Conservation (phyloP, 2,113 vertebrate species). For the Struthio camelus region DNA sequence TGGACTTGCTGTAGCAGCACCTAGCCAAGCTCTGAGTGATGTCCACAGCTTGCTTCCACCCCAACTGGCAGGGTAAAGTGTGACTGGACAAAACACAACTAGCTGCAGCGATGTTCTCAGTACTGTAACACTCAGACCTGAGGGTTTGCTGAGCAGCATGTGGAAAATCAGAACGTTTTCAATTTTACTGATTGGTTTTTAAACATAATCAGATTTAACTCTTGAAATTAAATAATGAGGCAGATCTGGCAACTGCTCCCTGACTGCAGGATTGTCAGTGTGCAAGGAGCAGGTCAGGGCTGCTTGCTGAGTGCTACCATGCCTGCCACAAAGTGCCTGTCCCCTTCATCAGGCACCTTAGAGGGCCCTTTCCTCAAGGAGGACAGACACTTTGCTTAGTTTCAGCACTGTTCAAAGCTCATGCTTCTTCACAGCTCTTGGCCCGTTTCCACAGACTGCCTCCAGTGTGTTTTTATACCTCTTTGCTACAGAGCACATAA, state of each 20-base stretch:
- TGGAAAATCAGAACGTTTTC: not conserved
- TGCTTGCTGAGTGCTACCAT: not conserved
- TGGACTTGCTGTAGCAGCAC: not conserved
- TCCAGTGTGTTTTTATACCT: not conserved
- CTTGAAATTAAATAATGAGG: conserved; percentile 33
- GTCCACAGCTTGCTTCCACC: not conserved
- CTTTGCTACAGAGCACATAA: not conserved
- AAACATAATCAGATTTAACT: conserved; percentile 35
- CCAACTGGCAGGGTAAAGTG: not conserved
- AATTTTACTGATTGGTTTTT: conserved; percentile 4
- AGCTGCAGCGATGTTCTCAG: not conserved
- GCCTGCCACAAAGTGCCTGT: not conserved
- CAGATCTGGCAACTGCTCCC: not conserved
- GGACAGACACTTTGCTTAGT: not conserved
- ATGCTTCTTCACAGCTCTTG: not conserved
- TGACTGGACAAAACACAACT: not conserved
- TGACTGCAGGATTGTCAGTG: not conserved
- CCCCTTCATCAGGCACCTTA: accelerated
- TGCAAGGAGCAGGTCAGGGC: not conserved
- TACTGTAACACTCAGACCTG: accelerated
- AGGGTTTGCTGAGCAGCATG: not conserved
- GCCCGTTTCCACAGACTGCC: not conserved
- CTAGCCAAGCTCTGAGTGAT: not conserved
- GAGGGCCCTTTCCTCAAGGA: not conserved
- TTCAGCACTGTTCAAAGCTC: not conserved